A percentile compares a stretch with the other conserved stretches of the same genome.
Evolutionary conservation across 2,888 invertebrate genomes (phyloP).

Genomic region (Odontocolon sp.): DNA sequence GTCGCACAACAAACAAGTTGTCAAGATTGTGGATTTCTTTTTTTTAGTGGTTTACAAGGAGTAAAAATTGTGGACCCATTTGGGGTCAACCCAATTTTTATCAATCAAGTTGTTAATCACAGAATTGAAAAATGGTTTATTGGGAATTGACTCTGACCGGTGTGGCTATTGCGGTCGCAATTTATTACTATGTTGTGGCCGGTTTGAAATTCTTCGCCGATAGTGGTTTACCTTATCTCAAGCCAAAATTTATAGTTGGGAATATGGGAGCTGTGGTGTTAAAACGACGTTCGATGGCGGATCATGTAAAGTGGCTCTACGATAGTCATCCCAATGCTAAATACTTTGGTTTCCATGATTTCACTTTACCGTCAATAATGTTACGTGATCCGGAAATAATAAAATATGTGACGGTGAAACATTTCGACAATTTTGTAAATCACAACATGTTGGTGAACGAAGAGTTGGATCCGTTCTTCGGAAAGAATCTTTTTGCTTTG

Average conservation of each 20-base stretch:
- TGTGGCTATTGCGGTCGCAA: slow-evolving; percentile 17
- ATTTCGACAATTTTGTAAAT: slow-evolving; percentile 65
- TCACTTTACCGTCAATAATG: slow-evolving; percentile 62
- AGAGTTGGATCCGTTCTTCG: slow-evolving; percentile 69
- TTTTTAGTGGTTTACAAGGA: too few relatives aligned
- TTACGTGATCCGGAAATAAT: slow-evolving; percentile 69
- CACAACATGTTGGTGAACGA: slow-evolving; percentile 60
- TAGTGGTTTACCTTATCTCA: slow-evolving; percentile 55
- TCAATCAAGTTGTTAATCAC: too few relatives aligned
- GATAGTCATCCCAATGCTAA: slow-evolving; percentile 62
- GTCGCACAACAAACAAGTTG: too few relatives aligned
- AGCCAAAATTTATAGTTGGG: slow-evolving; percentile 63
- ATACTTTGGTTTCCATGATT: slow-evolving; percentile 69
- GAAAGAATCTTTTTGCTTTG: slow-evolving; percentile 69
- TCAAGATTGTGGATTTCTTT: too few relatives aligned
- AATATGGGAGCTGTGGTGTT: slow-evolving; percentile 62
- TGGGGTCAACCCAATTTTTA: too few relatives aligned
- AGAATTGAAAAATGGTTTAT: slow-evolving; percentile 20
- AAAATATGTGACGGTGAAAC: slow-evolving; percentile 62
- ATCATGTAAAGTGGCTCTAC: slow-evolving; percentile 59
- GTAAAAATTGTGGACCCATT: too few relatives aligned
- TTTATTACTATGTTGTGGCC: slow-evolving; percentile 47
- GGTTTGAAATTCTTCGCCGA: slow-evolving; percentile 36
- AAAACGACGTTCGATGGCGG: slow-evolving; percentile 38
- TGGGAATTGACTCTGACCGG: slow-evolving; percentile 16